Percentiles rank a stretch among this genome's conserved stretches.
These are phyloP conservation scores for Plebejus argus DNA, from an alignment of 2,888 invertebrate genomes.

Conservation along the genomic window DNA sequence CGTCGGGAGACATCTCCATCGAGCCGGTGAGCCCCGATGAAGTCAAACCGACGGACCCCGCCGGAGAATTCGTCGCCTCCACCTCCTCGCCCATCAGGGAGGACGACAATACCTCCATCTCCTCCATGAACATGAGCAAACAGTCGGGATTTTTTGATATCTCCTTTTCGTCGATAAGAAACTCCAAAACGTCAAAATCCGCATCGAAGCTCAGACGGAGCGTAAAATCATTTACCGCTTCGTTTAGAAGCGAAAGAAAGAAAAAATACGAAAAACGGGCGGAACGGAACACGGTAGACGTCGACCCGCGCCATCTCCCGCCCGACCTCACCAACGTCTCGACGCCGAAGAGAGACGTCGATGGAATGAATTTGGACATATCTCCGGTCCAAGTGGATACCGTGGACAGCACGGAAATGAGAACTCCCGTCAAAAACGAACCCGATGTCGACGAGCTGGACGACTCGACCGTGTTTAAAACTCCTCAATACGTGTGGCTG, in stretches of 20 bases:
- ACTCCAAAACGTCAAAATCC: slow-evolving; percentile 73
- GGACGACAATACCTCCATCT: slow-evolving; percentile 71
- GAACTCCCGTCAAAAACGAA: slow-evolving; percentile 53
- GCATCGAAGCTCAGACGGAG: slow-evolving; percentile 74
- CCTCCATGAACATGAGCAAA: slow-evolving; percentile 74
- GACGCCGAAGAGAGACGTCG: slow-evolving; percentile 63
- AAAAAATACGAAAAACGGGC: slow-evolving; percentile 74
- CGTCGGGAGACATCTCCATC: slow-evolving; percentile 67
- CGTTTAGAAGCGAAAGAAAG: slow-evolving; percentile 75
- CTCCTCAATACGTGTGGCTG: slow-evolving; percentile 68
- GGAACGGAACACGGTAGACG: slow-evolving; percentile 69
- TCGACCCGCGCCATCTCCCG: slow-evolving; percentile 64
- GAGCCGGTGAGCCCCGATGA: slow-evolving; percentile 69
- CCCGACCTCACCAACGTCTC: slow-evolving; percentile 62
- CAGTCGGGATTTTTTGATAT: slow-evolving; percentile 77
- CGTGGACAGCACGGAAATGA: slow-evolving; percentile 66
- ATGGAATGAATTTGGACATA: slow-evolving; percentile 68
- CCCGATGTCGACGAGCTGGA: slow-evolving; percentile 65
- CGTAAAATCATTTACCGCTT: slow-evolving; percentile 77
- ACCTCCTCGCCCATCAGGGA: slow-evolving; percentile 75
- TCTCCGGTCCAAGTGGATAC: slow-evolving; percentile 75
- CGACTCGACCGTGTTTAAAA: slow-evolving; percentile 69
- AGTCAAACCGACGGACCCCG: slow-evolving; percentile 70
- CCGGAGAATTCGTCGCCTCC: slow-evolving; percentile 69
- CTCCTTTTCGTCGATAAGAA: slow-evolving; percentile 70